Evolutionary conservation across 2,888 invertebrate genomes (phyloP).

Genomic region (Cheiracanthium punctorium): DNA sequence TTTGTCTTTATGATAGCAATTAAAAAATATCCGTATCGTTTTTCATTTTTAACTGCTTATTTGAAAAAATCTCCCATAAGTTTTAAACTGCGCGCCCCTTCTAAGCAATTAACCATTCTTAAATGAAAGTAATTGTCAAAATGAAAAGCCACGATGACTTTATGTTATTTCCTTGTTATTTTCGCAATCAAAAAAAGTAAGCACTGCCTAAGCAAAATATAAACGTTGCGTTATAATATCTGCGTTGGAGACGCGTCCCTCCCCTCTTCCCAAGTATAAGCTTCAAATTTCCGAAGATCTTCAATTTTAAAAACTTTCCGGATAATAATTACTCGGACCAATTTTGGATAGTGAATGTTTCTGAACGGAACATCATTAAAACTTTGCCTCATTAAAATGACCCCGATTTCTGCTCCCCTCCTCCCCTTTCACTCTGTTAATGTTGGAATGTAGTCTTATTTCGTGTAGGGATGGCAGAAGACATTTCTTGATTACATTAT

Average conservation of each 20-base stretch:
- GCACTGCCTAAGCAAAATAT: too few species aligned
- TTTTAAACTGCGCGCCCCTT: too few species aligned
- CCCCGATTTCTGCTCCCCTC: neutral
- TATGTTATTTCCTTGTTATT: neutral
- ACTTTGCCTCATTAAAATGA: constrained; percentile 30
- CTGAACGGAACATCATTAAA: constrained; percentile 20
- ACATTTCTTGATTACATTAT: neutral
- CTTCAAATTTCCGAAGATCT: constrained; percentile 44
- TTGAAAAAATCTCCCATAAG: too few species aligned
- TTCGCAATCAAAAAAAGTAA: neutral
- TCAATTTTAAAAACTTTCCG: constrained; percentile 37
- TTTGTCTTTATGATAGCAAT: too few species aligned
- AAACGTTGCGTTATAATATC: too few species aligned
- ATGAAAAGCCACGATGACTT: neutral
- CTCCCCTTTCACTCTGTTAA: neutral
- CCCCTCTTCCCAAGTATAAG: neutral
- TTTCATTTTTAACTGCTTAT: too few species aligned
- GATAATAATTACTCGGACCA: constrained; percentile 41
- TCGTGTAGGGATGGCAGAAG: neutral
- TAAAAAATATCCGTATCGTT: too few species aligned
- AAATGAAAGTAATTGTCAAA: neutral
- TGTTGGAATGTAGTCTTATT: neutral
- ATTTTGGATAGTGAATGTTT: constrained; percentile 1
- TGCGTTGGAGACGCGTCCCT: too few species aligned
- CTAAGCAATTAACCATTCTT: neutral